These are phyloP conservation scores for Notodromas monacha DNA, from an alignment of 2,888 invertebrate genomes.

Conservation along the genomic window DNA sequence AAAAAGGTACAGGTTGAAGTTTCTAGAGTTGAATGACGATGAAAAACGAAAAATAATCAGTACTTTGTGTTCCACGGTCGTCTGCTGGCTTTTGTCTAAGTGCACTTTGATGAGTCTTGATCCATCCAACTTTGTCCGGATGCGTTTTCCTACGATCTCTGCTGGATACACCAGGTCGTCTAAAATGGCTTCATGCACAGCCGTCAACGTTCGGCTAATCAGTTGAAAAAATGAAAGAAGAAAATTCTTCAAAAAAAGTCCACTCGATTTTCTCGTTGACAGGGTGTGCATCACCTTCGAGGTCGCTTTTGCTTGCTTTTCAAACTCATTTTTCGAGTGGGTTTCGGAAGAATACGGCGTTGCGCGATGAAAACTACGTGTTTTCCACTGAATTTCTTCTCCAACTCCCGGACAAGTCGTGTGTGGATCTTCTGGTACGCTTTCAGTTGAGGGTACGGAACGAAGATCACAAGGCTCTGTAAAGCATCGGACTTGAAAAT, in stretches of 20 bases:
- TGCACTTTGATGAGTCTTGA: conserved; percentile 87
- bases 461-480: conserved; percentile 85
- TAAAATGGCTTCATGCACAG: conserved; percentile 84
- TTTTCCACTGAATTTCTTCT: conserved; percentile 97
- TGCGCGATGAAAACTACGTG: conserved; percentile 94
- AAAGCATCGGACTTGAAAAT: no score
- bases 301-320: conserved; percentile 39
- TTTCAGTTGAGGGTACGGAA: conserved; percentile 89
- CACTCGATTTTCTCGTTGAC: no score
- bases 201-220: conserved; percentile 53
- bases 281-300: conserved; percentile 22
- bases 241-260: no score
- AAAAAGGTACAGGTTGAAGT: no score
- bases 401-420: conserved; percentile 76
- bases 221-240: no score
- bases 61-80: conserved; percentile 97
- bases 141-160: conserved; percentile 93
- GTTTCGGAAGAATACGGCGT: conserved; percentile 87
- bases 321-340: conserved; percentile 60
- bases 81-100: conserved; percentile 89
- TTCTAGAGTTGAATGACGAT: no score
- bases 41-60: no score
- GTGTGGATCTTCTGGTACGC: conserved; percentile 93
- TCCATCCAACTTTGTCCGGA: conserved; percentile 78
- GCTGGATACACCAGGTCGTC: conserved; percentile 95